Conservation (phyloP, 2,888 invertebrate genomes). For the Acrobasis suavella region DNA sequence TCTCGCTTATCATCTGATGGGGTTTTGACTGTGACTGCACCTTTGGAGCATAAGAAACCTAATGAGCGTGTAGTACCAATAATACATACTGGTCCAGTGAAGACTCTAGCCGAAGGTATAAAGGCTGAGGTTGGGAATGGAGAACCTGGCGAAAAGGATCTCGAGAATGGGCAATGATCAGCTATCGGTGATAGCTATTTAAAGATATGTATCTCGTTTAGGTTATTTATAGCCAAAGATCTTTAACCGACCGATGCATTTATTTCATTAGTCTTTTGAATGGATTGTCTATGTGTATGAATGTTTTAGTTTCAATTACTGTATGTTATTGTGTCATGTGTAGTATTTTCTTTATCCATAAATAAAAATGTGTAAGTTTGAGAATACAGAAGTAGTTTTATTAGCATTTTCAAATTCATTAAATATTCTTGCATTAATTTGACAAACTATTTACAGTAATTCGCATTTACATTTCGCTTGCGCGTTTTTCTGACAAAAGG, state of each 20-base stretch:
- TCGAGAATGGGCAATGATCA: slow-evolving; percentile 8
- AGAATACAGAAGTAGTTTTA: no score
- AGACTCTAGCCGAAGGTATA: slow-evolving; percentile 36
- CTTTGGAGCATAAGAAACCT: slow-evolving; percentile 42
- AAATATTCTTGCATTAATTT: no score
- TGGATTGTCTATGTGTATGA: background rate
- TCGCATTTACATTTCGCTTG: no score
- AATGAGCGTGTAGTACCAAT: slow-evolving; percentile 77
- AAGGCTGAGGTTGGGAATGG: background rate
- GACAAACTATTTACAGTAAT: no score
- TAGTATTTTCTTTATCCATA: no score
- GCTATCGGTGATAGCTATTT: background rate
- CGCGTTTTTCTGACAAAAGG: no score
- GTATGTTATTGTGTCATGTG: no score
- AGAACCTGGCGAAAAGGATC: background rate
- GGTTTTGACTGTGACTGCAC: slow-evolving; percentile 84
- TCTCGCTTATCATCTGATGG: slow-evolving; percentile 87
- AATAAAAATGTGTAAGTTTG: no score
- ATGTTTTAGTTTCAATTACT: background rate
- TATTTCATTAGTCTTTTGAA: background rate
- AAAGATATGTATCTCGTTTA: background rate
- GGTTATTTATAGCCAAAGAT: background rate
- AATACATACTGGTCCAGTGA: slow-evolving; percentile 75
- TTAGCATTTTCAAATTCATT: no score
- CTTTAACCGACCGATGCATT: background rate